These are phyloP conservation scores for Oligia fasciuncula DNA, from an alignment of 2,888 invertebrate genomes.

Conservation along the genomic window DNA sequence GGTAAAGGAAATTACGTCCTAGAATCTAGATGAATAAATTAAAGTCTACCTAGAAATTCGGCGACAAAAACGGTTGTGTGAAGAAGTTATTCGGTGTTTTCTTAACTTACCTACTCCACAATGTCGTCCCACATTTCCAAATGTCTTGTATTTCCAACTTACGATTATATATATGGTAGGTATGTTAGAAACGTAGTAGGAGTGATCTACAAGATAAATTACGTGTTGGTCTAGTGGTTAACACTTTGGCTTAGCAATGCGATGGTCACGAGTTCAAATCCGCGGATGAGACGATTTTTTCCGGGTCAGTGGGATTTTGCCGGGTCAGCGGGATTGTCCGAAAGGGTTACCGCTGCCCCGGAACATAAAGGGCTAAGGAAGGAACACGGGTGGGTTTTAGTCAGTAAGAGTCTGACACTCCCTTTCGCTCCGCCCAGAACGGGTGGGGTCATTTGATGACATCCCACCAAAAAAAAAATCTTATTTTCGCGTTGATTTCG, in stretches of 20 bases:
- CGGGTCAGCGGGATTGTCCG: too few species aligned
- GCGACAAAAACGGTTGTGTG: background rate
- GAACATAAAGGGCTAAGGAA: too few species aligned
- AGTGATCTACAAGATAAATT: background rate
- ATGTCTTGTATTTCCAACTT: slow-evolving; percentile 3
- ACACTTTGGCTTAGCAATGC: too few species aligned
- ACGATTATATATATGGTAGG: background rate
- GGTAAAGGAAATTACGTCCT: slow-evolving; percentile 14
- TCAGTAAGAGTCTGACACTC: too few species aligned
- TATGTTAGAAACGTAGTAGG: background rate
- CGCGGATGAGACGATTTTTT: too few species aligned
- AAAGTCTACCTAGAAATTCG: background rate
- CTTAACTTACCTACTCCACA: slow-evolving; percentile 7
- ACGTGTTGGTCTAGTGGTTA: too few species aligned
- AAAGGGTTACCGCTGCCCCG: too few species aligned
- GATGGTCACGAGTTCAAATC: too few species aligned
- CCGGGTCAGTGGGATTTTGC: too few species aligned
- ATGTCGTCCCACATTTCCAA: background rate
- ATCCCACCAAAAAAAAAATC: background rate
- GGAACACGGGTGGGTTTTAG: too few species aligned
- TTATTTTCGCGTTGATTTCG: background rate
- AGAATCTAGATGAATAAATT: slow-evolving; percentile 14
- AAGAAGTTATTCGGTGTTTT: background rate
- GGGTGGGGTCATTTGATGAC: too few species aligned
- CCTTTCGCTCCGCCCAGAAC: too few species aligned